These are phyloP conservation scores for Alcedo atthis DNA, from an alignment of 2,797 vertebrate species.

Conservation along the genomic window DNA sequence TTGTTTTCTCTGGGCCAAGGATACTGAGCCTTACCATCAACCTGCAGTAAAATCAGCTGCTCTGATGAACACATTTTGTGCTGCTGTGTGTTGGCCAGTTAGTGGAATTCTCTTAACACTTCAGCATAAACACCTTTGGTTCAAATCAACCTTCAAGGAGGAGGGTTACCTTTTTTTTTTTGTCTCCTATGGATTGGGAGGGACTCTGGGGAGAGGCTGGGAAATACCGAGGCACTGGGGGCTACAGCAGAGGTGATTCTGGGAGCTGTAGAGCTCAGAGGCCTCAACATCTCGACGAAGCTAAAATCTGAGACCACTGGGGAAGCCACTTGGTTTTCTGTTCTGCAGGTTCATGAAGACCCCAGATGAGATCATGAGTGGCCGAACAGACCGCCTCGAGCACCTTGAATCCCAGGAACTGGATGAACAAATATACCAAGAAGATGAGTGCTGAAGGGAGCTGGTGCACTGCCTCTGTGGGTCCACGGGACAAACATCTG, in stretches of 20 bases:
- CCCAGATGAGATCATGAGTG: conserved; percentile 97
- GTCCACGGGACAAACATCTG: conserved; percentile 3
- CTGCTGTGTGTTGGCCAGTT: conserved; percentile 14
- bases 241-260: neutral
- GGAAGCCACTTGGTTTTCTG: neutral
- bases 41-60: conserved; percentile 30
- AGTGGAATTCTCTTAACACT: conserved; percentile 10
- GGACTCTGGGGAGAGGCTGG: neutral
- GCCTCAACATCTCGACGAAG: neutral
- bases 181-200: neutral
- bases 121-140: conserved; percentile 26
- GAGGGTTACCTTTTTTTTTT: neutral
- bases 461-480: conserved; percentile 3
- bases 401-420: conserved; percentile 94
- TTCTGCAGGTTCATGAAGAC: conserved; percentile 96
- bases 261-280: neutral
- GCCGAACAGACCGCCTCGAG: conserved; percentile 93
- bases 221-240: neutral
- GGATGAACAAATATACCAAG: conserved; percentile 94
- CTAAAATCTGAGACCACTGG: neutral
- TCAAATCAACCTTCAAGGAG: neutral
- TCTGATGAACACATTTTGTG: neutral
- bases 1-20: conserved; percentile 19
- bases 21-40: neutral
- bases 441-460: conserved; percentile 91